Evolutionary conservation across 2,888 invertebrate genomes (phyloP).

Genomic region (Drosophila parthenogenetica): DNA sequence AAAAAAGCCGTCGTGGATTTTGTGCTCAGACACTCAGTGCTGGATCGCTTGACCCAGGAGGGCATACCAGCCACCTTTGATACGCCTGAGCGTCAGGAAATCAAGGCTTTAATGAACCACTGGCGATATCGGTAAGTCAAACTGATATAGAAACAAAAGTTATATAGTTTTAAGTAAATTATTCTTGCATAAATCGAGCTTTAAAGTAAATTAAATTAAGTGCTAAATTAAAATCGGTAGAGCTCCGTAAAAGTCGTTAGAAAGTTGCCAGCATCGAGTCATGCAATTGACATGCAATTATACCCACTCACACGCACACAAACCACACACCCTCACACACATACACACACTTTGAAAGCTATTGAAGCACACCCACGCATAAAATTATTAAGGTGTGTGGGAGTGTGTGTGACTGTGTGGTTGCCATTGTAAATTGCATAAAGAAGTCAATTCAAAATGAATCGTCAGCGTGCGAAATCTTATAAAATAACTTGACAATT

Average conservation of each 20-base stretch:
- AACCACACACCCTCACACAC: too few relatives aligned
- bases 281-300: constrained; percentile 81
- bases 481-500: constrained; percentile 73
- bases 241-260: constrained; percentile 32
- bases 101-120: constrained; percentile 88
- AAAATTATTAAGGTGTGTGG: constrained; percentile 10
- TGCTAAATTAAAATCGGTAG: constrained; percentile 15
- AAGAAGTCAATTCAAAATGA: constrained; percentile 47
- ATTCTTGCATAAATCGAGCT: not conserved
- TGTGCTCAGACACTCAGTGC: constrained; percentile 91
- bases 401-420: constrained; percentile 12
- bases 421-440: constrained; percentile 41
- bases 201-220: not conserved
- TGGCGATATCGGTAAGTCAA: constrained; percentile 87
- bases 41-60: constrained; percentile 65
- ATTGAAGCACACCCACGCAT: not conserved
- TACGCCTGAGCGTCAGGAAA: constrained; percentile 86
- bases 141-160: too few relatives aligned
- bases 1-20: constrained; percentile 97
- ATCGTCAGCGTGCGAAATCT: constrained; percentile 61
- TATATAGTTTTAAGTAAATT: too few relatives aligned
- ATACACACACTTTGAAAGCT: not conserved
- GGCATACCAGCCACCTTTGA: constrained; percentile 43
- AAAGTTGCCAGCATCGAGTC: constrained; percentile 47
- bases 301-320: constrained; percentile 28